These are phyloP conservation scores for Pseudopodoces humilis DNA, from an alignment of 2,113 vertebrate genomes.

Conservation along the genomic window DNA sequence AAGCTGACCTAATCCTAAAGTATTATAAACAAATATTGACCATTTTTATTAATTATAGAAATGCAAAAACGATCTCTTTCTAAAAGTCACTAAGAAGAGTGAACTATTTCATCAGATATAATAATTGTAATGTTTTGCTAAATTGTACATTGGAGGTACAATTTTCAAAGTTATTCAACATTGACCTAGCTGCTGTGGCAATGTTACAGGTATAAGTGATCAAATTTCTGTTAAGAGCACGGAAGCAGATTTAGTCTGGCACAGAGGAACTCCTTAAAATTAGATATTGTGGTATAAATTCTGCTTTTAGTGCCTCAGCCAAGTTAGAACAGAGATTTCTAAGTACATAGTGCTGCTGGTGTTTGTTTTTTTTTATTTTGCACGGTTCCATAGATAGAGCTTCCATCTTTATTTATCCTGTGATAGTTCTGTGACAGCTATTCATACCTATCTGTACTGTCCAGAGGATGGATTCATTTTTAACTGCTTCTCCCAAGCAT, in stretches of 20 bases:
- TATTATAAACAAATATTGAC: neutral
- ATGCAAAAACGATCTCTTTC: neutral
- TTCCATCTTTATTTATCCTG: slow-evolving; percentile 27
- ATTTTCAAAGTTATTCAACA: neutral
- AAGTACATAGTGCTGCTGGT: neutral
- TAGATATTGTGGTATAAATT: neutral
- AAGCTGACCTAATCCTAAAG: neutral
- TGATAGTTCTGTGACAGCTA: neutral
- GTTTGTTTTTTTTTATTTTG: neutral
- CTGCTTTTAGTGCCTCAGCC: neutral
- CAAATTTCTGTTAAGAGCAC: neutral
- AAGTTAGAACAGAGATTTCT: neutral
- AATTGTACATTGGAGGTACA: neutral
- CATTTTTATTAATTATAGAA: neutral
- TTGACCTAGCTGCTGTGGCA: neutral
- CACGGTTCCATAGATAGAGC: neutral
- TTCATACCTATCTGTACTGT: neutral
- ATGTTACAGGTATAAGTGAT: neutral
- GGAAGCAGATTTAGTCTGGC: neutral
- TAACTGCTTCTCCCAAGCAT: neutral
- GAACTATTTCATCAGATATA: neutral
- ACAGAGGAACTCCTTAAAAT: neutral
- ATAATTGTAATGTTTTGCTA: neutral
- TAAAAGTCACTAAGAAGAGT: neutral
- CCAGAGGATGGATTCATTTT: too few species aligned